A percentile compares a stretch with the other conserved stretches of the same genome.
phyloP scores from a whole-genome alignment of 2,113 vertebrate genomes.

The Crocuta crocuta region DNA sequence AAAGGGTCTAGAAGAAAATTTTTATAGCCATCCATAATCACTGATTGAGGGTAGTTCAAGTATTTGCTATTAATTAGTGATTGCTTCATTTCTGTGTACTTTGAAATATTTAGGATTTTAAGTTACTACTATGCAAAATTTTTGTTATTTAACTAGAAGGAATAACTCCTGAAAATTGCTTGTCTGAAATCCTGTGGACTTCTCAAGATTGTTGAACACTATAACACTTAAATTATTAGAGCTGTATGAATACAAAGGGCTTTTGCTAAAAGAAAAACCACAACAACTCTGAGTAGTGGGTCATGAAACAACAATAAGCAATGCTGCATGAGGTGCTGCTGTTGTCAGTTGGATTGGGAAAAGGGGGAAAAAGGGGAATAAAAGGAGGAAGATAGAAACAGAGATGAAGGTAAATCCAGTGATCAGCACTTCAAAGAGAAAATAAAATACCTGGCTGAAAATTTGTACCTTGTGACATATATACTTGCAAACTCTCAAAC shows the following conservation, averaged over 20 bases:
- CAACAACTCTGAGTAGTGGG: neutral
- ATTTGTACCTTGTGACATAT: neutral
- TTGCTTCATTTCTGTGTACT: neutral
- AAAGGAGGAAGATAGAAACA: neutral
- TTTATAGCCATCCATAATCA: neutral
- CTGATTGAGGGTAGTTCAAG: neutral
- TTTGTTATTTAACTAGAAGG: neutral
- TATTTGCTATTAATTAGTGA: neutral
- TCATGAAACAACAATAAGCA: neutral
- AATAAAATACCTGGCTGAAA: neutral
- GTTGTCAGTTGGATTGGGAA: neutral
- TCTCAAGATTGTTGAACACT: neutral
- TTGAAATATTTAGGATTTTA: conserved; percentile 29
- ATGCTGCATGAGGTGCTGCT: neutral
- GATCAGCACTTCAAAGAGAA: neutral
- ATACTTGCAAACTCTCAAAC: neutral
- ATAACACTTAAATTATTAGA: neutral
- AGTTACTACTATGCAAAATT: neutral
- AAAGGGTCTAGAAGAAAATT: neutral
- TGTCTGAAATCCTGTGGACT: neutral
- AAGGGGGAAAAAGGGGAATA: neutral
- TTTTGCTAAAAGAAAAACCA: neutral
- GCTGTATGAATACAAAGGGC: neutral
- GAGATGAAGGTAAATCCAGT: neutral
- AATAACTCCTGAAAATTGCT: neutral